Conservation (phyloP, 2,888 invertebrate genomes). For the Synergus laeviventris region DNA sequence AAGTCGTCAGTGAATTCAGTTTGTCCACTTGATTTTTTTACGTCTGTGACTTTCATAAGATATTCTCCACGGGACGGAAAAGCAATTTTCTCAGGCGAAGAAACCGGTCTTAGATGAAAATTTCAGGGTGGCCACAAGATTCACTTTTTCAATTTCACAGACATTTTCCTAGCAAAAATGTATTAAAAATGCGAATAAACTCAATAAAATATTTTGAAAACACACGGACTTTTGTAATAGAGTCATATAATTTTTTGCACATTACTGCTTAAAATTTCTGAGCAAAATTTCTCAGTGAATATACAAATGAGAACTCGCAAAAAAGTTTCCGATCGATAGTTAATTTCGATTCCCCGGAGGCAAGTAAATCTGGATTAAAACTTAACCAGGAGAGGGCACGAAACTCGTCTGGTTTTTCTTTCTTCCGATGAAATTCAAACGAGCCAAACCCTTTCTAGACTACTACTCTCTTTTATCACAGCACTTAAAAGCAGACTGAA, state of each 20-base stretch:
- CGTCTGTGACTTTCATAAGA: background rate
- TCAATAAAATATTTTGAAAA: too few species aligned
- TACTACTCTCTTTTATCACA: conserved; percentile 44
- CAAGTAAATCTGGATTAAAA: conserved; percentile 42
- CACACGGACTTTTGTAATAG: too few species aligned
- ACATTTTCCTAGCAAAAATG: too few species aligned
- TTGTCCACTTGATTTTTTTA: conserved; percentile 10
- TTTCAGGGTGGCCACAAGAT: too few species aligned
- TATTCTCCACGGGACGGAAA: conserved; percentile 10
- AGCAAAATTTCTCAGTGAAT: background rate
- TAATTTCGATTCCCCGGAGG: background rate
- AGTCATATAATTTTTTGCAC: too few species aligned
- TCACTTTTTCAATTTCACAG: too few species aligned
- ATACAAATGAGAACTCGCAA: background rate
- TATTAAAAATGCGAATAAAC: too few species aligned
- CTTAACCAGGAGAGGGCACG: background rate
- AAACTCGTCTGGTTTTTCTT: conserved; percentile 37
- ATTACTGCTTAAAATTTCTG: background rate
- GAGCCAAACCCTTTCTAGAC: conserved; percentile 1
- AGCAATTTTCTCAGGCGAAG: background rate
- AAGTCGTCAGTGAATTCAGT: conserved; percentile 35
- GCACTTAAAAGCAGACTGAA: conserved; percentile 48
- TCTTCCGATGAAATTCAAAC: conserved; percentile 22
- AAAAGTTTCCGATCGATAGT: background rate
- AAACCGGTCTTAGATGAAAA: background rate